These are phyloP conservation scores for Amiota communis DNA, from an alignment of 2,888 invertebrate genomes.

Conservation along the genomic window DNA sequence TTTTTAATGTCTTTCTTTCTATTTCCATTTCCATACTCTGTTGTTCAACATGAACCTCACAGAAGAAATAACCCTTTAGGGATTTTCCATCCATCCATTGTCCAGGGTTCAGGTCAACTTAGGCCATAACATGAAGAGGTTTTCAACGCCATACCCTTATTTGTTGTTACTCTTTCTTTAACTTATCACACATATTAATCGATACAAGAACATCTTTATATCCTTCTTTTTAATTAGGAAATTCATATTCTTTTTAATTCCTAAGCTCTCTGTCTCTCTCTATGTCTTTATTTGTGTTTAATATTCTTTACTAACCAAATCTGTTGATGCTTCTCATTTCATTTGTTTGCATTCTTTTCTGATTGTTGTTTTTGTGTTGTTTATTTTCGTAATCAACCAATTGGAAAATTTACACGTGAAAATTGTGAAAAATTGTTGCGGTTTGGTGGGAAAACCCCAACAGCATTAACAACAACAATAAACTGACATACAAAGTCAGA, in stretches of 20 bases:
- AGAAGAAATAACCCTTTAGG: no score
- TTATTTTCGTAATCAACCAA: slow-evolving; percentile 59
- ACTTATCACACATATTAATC: slow-evolving; percentile 26
- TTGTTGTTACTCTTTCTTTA: neutral
- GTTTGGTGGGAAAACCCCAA: slow-evolving; percentile 58
- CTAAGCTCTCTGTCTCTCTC: neutral
- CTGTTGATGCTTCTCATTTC: neutral
- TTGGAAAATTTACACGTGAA: slow-evolving; percentile 71
- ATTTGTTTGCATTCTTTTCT: slow-evolving; percentile 34
- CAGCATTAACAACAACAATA: no score
- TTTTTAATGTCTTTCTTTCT: neutral
- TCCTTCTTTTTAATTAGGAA: slow-evolving; percentile 48
- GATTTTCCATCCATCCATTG: no score
- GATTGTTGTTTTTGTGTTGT: slow-evolving; percentile 38
- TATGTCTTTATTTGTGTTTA: slow-evolving; percentile 45
- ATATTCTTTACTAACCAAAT: neutral
- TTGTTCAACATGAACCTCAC: no score
- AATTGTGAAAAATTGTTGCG: slow-evolving; percentile 71
- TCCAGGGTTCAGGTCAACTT: no score
- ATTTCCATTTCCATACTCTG: neutral
- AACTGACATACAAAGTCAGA: no score
- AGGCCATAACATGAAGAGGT: no score
- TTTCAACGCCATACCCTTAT: no score
- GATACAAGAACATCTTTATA: slow-evolving; percentile 33
- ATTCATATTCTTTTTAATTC: slow-evolving; percentile 37